Evolutionary conservation across 2,113 vertebrate species (phyloP).

Genomic region (Ovibos moschatus): DNA sequence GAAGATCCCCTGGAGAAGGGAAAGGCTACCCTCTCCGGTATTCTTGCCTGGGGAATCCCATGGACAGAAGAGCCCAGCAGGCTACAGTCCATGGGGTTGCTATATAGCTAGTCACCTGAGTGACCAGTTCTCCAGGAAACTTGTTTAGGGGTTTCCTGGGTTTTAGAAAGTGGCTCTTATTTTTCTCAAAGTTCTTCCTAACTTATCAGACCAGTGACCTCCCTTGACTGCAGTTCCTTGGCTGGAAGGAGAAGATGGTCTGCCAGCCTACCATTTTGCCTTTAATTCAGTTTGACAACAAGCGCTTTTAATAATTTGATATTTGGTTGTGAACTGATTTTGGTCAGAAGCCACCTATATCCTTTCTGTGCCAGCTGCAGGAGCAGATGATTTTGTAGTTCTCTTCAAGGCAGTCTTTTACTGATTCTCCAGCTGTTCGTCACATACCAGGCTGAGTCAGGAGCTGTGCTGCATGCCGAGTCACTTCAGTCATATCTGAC

Average conservation of each 20-base stretch:
- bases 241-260: neutral
- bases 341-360: neutral
- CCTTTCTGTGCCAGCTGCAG: neutral
- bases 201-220: neutral
- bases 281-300: neutral
- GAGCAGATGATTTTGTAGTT: neutral
- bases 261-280: neutral
- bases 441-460: neutral
- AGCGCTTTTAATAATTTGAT: neutral
- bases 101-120: neutral
- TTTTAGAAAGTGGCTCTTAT: neutral
- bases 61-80: neutral
- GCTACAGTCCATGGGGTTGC: neutral
- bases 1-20: neutral
- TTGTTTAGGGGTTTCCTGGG: neutral
- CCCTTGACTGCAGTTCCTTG: neutral
- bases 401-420: neutral
- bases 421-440: neutral
- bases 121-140: neutral
- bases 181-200: slow-evolving; percentile 14
- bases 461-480: neutral
- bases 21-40: neutral
- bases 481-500: neutral
- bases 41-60: neutral
- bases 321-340: neutral